Evolutionary conservation across 1,140 invertebrate genomes (phyloP).

Genomic region (Listronotus oregonensis): DNA sequence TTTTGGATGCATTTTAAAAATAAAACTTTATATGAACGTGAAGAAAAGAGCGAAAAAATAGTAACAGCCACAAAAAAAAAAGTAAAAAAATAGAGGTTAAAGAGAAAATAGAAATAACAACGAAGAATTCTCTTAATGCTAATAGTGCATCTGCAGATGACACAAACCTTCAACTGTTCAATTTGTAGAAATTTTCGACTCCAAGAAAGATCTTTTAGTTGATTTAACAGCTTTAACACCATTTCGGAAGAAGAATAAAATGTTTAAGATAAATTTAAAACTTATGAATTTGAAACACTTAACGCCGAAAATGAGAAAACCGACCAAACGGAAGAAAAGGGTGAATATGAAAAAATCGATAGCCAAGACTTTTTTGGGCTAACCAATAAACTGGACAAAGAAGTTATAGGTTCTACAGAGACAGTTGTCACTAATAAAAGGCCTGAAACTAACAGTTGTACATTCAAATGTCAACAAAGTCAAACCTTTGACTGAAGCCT

Average conservation of each 20-base stretch:
- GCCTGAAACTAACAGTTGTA: slow-evolving; percentile 2
- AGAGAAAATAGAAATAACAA: too few species aligned
- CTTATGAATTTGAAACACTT: not conserved
- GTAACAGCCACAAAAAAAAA: too few species aligned
- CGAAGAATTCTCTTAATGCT: too few species aligned
- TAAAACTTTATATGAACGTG: too few species aligned
- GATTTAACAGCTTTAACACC: slow-evolving; percentile 40
- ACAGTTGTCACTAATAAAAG: not conserved
- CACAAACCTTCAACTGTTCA: slow-evolving; percentile 34
- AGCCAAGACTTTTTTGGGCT: slow-evolving; percentile 19
- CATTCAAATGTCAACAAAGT: slow-evolving; percentile 28
- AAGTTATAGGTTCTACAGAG: not conserved
- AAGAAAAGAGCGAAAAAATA: too few species aligned
- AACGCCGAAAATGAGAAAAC: not conserved
- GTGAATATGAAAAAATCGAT: slow-evolving; percentile 24
- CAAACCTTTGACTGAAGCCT: slow-evolving; percentile 51
- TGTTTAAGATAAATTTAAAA: slow-evolving; percentile 41
- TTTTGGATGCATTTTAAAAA: too few species aligned
- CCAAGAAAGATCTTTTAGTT: slow-evolving; percentile 30
- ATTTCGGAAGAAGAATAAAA: slow-evolving; percentile 41
- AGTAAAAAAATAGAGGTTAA: too few species aligned
- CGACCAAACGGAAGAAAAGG: not conserved
- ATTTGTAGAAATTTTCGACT: not conserved
- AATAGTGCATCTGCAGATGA: not conserved
- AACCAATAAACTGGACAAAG: not conserved